A percentile compares a stretch with the other conserved stretches of the same genome.
Evolutionary conservation across 2,797 vertebrate species (phyloP).

Genomic region (Liparis tanakae): DNA sequence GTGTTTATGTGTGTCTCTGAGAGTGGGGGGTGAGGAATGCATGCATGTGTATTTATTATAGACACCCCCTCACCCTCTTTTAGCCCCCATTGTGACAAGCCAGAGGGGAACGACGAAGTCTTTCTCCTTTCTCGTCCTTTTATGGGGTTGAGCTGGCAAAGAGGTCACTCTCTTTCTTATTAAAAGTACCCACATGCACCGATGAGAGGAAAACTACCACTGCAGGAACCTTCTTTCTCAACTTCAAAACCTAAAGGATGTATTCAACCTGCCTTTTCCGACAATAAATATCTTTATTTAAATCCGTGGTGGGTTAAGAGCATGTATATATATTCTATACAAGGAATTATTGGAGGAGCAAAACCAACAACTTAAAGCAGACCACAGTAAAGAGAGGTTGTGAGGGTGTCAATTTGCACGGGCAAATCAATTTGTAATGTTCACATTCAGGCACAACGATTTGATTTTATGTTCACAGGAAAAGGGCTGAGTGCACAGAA

Average conservation of each 20-base stretch:
- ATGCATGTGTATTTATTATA: constrained; percentile 62
- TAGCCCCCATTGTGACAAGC: constrained; percentile 50
- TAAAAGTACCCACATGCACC: constrained; percentile 36
- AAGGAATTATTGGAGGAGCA: too few relatives aligned
- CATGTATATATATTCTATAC: neutral
- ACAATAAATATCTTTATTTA: neutral
- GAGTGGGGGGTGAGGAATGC: constrained; percentile 70
- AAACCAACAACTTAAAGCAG: constrained; percentile 1
- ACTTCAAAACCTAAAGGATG: constrained; percentile 12
- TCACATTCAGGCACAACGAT: neutral
- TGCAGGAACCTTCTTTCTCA: constrained; percentile 20
- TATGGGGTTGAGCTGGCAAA: constrained; percentile 66
- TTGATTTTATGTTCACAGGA: constrained; percentile 1
- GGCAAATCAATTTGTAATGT: constrained; percentile 18
- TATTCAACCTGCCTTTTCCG: neutral
- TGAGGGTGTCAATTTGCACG: constrained; percentile 8
- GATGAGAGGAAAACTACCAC: constrained; percentile 40
- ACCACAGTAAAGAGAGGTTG: neutral
- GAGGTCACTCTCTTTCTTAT: constrained; percentile 28
- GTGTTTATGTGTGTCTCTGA: constrained; percentile 55
- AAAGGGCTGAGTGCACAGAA: neutral
- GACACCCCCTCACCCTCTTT: constrained; percentile 29
- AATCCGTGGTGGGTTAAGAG: neutral
- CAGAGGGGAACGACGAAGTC: constrained; percentile 27
- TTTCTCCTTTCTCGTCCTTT: constrained; percentile 55